Evolutionary conservation across 2,113 vertebrate genomes (phyloP).

Genomic region (Cyprinus carpio): DNA sequence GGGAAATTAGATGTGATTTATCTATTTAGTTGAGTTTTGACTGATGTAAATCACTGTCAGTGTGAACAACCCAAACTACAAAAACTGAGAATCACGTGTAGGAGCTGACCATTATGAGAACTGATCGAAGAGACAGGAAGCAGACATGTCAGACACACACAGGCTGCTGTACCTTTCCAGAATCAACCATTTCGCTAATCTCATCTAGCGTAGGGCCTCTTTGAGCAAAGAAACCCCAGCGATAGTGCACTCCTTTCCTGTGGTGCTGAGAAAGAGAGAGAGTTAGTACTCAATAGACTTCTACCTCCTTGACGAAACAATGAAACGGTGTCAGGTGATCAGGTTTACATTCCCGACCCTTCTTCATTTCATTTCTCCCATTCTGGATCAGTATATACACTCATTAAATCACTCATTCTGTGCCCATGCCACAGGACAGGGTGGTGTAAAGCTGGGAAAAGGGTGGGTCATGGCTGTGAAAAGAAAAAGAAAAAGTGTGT

Average conservation of each 20-base stretch:
- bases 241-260: conserved; percentile 90
- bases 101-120: too few relatives aligned
- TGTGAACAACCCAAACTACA: neutral
- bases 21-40: neutral
- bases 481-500: neutral
- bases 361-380: neutral
- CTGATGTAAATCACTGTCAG: neutral
- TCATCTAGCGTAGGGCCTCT: conserved; percentile 84
- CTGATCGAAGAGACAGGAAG: neutral
- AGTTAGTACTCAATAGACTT: neutral
- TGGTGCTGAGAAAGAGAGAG: conserved; percentile 78
- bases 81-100: too few relatives aligned
- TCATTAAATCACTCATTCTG: neutral
- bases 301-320: neutral
- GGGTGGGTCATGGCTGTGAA: neutral
- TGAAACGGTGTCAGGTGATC: neutral
- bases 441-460: neutral
- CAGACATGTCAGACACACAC: neutral
- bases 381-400: neutral
- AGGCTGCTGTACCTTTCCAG: conserved; percentile 81
- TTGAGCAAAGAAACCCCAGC: conserved; percentile 92
- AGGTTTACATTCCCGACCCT: neutral
- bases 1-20: neutral
- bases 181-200: conserved; percentile 83
- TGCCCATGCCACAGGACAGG: neutral